Percentiles rank a stretch among this genome's conserved stretches.
These are phyloP conservation scores for Clamator glandarius DNA, from an alignment of 2,797 vertebrate species.

Conservation along the genomic window DNA sequence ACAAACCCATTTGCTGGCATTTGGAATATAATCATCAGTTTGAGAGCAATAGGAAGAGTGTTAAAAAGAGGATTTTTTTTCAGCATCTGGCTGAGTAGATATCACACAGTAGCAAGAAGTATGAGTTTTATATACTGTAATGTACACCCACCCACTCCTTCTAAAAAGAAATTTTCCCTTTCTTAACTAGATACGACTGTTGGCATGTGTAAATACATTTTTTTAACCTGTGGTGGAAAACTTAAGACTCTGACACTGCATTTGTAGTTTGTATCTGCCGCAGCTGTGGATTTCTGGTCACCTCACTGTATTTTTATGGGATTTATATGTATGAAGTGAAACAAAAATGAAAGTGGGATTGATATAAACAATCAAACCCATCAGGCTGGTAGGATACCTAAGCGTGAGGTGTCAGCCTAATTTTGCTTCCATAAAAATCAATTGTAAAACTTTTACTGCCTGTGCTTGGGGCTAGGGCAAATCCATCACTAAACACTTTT, in stretches of 20 bases:
- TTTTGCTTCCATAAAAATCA: not conserved
- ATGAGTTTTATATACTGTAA: not conserved
- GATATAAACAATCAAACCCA: not conserved
- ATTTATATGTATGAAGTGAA: not conserved
- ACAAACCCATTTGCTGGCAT: not conserved
- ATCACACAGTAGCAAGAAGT: not conserved
- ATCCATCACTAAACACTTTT: not conserved
- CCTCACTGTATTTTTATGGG: not conserved
- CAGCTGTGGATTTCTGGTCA: not conserved
- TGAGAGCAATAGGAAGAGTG: not conserved
- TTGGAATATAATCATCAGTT: not conserved
- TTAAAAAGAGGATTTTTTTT: not conserved
- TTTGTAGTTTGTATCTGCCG: not conserved
- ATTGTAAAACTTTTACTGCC: not conserved
- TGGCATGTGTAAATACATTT: not conserved
- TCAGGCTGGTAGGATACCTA: not conserved
- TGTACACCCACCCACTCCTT: fast-evolving
- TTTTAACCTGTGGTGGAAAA: not conserved
- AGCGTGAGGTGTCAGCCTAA: not conserved
- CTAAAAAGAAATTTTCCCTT: not conserved
- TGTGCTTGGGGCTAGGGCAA: not conserved
- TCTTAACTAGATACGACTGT: not conserved
- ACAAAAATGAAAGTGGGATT: not conserved
- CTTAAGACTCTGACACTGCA: not conserved
- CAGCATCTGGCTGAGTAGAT: not conserved